Evolutionary conservation across 2,888 invertebrate genomes (phyloP).

Genomic region (Epirrita christyi): DNA sequence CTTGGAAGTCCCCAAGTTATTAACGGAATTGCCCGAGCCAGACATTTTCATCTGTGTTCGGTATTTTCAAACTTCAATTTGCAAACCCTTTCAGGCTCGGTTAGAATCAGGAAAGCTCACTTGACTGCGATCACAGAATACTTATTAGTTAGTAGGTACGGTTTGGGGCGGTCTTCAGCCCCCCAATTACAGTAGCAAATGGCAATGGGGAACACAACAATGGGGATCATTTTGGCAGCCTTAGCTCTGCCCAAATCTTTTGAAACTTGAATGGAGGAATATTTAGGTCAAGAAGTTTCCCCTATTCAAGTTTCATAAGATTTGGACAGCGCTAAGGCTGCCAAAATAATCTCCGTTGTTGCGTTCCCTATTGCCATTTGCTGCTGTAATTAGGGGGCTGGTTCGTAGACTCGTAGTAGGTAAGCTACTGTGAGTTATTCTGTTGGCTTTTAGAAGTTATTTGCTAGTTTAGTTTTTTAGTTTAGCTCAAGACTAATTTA

Average conservation of each 20-base stretch:
- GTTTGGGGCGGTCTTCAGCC: not conserved
- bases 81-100: constrained; percentile 23
- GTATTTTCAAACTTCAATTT: constrained; percentile 28
- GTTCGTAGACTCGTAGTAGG: not conserved
- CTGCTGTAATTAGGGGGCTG: no score
- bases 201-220: no score
- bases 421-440: not conserved
- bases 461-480: constrained; percentile 6
- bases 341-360: no score
- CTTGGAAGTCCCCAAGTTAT: constrained; percentile 16
- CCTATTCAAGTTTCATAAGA: no score
- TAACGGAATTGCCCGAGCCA: constrained; percentile 13
- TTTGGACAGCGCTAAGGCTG: no score
- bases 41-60: constrained; percentile 18
- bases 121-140: constrained; percentile 15
- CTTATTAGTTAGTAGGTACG: constrained; percentile 6
- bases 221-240: no score
- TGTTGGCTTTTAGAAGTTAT: constrained; percentile 21
- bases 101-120: constrained; percentile 23
- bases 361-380: no score
- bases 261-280: no score
- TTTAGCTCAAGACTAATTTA: constrained; percentile 1
- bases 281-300: no score
- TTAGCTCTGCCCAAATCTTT: no score
- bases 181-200: no score